Evolutionary conservation across 2,888 invertebrate genomes (phyloP), one percentile per base, ranked within the genome.

Genomic region (Pheosia gnoma): DNA sequence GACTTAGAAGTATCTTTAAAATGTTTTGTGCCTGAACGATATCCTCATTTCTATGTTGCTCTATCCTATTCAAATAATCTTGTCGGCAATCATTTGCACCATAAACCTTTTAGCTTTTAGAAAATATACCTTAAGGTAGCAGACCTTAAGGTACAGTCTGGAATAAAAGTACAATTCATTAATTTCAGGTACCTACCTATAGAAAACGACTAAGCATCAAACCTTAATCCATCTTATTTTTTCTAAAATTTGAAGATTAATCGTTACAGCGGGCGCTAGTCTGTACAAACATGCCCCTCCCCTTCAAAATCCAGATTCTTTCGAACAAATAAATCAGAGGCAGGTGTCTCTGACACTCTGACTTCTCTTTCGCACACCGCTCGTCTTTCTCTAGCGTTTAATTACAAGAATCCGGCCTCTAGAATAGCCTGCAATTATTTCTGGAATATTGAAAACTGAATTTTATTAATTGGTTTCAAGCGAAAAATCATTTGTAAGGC

Each of bases 241-340:
- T 65, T 68, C 47, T 13, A 49, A 60, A 68, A 65, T 58, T 55
- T 4, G 13, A 67, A 64, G 67, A 74, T 74, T 70, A 69, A 75
- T 74, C 60, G 66, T 57, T 65, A 57, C 38, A 52, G 25, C 60
- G 10, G 43, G n/a, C n/a, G 8, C 7, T 59, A 69, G 36, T 72
- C 61, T 71, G 70, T 72, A 72, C 72, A 65, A 62, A 37, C 70
- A 71, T 49, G n/a, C 58, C 39, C 39, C 41, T 41, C 61, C 37
- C 58, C 77, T 74, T 77, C 75, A 80, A 83, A 86, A 79, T 71
- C 77, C 75, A 80, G 79, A 83, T 85, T 83, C 83, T 82, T 84
- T 81, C 77, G 65, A 79, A 81, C 84, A 82, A 84, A 88, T 88
- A 87, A 87, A 87, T 88, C 87, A 86, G 77, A 45, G 70, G 70